Percentiles rank a stretch among this genome's conserved stretches.
Evolutionary conservation across 1,140 invertebrate genomes (phyloP).

Genomic region (Drosophila nigromelanica): DNA sequence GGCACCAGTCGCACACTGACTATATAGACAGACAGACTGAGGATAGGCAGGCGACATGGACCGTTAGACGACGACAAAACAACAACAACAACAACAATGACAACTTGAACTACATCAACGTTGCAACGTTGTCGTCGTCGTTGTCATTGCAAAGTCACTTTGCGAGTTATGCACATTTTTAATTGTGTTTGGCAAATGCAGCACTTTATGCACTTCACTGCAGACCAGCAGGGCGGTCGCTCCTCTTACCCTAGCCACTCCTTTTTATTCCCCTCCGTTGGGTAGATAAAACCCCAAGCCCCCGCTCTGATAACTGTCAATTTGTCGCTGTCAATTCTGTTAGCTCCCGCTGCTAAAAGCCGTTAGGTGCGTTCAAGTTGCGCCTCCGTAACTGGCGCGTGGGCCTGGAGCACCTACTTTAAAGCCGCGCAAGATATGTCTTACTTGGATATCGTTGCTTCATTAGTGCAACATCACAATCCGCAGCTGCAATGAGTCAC

Average conservation of each 20-base stretch:
- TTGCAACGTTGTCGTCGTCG: constrained; percentile 19
- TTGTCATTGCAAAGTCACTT: constrained; percentile 30
- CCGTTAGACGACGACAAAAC: constrained; percentile 58
- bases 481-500: constrained; percentile 26
- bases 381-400: constrained; percentile 32
- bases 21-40: constrained; percentile 18
- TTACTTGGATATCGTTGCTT: constrained; percentile 24
- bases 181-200: constrained; percentile 77
- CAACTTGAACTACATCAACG: constrained; percentile 72
- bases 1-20: constrained; percentile 3
- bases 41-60: constrained; percentile 48
- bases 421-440: background rate
- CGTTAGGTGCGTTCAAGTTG: constrained; percentile 61
- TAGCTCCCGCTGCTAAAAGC: constrained; percentile 43
- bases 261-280: constrained; percentile 6
- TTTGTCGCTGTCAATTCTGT: constrained; percentile 21
- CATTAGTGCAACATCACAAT: constrained; percentile 26
- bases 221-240: constrained; percentile 44
- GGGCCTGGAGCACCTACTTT: background rate
- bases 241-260: constrained; percentile 11
- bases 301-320: constrained; percentile 21
- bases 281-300: background rate
- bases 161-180: constrained; percentile 77
- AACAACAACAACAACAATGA: constrained; percentile 17
- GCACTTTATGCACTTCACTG: constrained; percentile 58